Percentiles rank a stretch among this genome's conserved stretches.
Conservation (phyloP, 2,113 vertebrate genomes). For the Cynocephalus volans region DNA sequence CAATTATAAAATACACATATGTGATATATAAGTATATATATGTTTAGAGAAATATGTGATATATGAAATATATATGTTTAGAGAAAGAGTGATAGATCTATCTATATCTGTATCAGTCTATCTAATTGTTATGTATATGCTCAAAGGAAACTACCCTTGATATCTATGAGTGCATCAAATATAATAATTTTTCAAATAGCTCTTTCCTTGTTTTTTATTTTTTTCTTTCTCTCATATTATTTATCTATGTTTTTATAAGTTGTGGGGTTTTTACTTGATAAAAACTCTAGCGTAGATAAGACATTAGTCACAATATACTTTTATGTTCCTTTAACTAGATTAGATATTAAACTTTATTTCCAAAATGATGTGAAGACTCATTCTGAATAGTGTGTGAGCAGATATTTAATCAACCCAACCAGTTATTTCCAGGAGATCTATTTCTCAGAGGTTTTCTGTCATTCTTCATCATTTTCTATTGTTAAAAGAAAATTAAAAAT, state of each 20-base stretch:
- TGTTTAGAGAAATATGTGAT: neutral
- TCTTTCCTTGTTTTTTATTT: neutral
- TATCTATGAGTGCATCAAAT: neutral
- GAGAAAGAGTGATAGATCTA: neutral
- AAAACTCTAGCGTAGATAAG: slow-evolving; percentile 52
- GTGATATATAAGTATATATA: neutral
- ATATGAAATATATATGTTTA: neutral
- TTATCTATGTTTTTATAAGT: slow-evolving; percentile 32
- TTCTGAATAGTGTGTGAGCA: slow-evolving; percentile 38
- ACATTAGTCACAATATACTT: slow-evolving; percentile 67
- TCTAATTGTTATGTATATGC: neutral
- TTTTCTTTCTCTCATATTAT: neutral
- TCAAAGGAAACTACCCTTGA: slow-evolving; percentile 12
- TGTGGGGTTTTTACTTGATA: slow-evolving; percentile 58
- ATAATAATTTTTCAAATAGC: slow-evolving; percentile 28
- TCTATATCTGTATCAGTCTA: neutral
- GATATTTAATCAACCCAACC: slow-evolving; percentile 60
- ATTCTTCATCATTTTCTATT: slow-evolving; percentile 67
- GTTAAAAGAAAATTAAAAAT: slow-evolving; percentile 63
- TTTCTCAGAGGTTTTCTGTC: slow-evolving; percentile 58
- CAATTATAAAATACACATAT: neutral
- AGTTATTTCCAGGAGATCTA: slow-evolving; percentile 69
- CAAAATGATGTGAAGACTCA: slow-evolving; percentile 66
- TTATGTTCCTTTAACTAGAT: slow-evolving; percentile 68
- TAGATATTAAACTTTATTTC: slow-evolving; percentile 75